Base-by-base conservation (phyloP, 1,140 invertebrate genomes). In the Drosophila pseudoananassae region DNA sequence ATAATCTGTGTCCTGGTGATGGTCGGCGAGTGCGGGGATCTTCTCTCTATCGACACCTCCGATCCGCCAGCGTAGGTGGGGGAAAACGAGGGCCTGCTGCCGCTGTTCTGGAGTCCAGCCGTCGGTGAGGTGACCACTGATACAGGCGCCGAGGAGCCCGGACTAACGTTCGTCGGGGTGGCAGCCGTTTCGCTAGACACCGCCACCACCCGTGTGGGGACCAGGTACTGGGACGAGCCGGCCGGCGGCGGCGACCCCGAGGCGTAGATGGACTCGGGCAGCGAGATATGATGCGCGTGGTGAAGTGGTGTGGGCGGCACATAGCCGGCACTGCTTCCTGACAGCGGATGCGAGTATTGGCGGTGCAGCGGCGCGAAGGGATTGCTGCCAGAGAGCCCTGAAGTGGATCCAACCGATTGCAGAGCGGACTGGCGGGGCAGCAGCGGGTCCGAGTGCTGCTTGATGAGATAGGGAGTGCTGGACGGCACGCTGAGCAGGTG, bases 361-460 rank as follows among this genome's bases (percentile, higher is more conserved):
- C 93, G 92, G 69, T 93, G 92, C 57, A 94, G 91, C 56, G 89
- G 83, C 57, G 90, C 82, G 43, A 91, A 91, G 2, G 89, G 89
- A 77, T 91, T 91, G 52, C 54, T 91, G 45, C 81, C 76, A 91
- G 38, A 83, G 77, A 82, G 4, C 3, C 58, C 59, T 4, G 63
- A 92, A 92, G 81, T 83, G 89, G 78, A 92, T 91, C 79, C 84
- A 91, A 40, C 45, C 17, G 52, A 57, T 47, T 88, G 83, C 76
- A 88, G 33, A 38, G 90, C 81, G 27, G 92, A 92, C 78, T 94
- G 94, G 77, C 92, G 94, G 6, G 94, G 93, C 58, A 95, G 74
- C 38, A 94, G 69, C 2, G 94, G 94, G 91, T 95, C 94, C 6
- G 94, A 95, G 78, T 95, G 94, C 77, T 95, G 95, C 76, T 95